Percentiles rank a stretch among this genome's conserved stretches.
phyloP scores from a whole-genome alignment of 2,888 invertebrate genomes.

The Bugula neritina region DNA sequence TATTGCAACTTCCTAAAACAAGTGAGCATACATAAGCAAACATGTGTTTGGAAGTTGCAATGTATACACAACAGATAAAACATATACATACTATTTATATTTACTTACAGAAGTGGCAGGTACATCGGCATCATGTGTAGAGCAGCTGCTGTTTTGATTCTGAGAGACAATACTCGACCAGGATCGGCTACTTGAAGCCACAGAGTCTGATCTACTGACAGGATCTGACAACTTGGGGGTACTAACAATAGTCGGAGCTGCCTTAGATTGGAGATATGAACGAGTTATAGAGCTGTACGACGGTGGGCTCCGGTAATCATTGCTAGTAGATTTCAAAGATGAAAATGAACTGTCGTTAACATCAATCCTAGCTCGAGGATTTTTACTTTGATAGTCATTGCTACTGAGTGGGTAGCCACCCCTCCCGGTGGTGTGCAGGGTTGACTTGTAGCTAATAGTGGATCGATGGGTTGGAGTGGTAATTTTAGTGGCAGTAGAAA shows the following conservation, averaged over 20 bases:
- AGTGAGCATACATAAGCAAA: too few relatives aligned
- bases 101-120: too few relatives aligned
- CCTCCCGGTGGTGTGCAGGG: too few relatives aligned
- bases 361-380: background rate
- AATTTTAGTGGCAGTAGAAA: background rate
- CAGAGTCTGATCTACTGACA: background rate
- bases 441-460: too few relatives aligned
- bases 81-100: too few relatives aligned
- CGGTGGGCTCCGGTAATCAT: background rate
- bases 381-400: background rate
- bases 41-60: too few relatives aligned
- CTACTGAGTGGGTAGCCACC: background rate
- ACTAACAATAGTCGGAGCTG: too few relatives aligned
- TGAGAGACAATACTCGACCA: background rate
- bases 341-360: background rate
- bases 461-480: too few relatives aligned
- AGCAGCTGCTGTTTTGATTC: constrained; percentile 1
- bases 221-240: background rate
- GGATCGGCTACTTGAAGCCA: background rate
- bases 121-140: background rate
- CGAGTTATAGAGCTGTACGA: background rate
- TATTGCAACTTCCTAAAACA: too few relatives aligned
- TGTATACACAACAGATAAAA: too few relatives aligned
- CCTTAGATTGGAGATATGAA: too few relatives aligned
- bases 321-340: background rate